Percentiles rank a stretch among this genome's conserved stretches.
Conservation (phyloP, 2,113 vertebrate genomes). For the Gymnarchus niloticus region DNA sequence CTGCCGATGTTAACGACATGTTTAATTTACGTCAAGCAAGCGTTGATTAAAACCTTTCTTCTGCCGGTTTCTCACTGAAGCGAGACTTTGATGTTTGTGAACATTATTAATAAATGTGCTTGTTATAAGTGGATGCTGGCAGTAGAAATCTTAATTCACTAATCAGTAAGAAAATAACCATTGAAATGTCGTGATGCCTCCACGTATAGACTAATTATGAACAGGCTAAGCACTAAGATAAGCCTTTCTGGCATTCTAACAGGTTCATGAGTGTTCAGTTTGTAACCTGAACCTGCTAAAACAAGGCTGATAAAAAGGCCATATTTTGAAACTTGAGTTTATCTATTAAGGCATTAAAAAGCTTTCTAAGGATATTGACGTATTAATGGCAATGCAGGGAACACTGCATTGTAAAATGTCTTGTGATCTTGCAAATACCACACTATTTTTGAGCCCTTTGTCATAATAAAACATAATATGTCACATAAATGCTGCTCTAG, state of each 20-base stretch:
- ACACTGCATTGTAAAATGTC: background rate
- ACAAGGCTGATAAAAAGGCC: background rate
- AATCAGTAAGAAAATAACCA: constrained; percentile 6
- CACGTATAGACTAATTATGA: background rate
- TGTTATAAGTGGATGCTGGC: background rate
- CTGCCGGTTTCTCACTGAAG: background rate
- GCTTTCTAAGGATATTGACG: background rate
- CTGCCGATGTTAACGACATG: background rate
- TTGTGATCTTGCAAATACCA: background rate
- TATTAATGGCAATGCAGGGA: background rate
- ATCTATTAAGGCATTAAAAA: background rate
- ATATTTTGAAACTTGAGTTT: background rate
- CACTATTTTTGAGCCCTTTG: background rate
- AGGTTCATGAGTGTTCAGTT: background rate
- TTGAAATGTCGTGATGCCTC: background rate
- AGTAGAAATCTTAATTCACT: background rate
- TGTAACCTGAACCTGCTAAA: background rate
- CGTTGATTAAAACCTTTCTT: background rate
- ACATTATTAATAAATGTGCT: background rate
- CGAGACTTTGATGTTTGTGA: background rate
- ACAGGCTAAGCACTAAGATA: background rate
- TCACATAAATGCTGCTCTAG: background rate
- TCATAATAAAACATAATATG: background rate
- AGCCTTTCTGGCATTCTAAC: background rate
- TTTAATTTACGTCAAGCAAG: background rate